Evolutionary conservation across 2,797 vertebrate species (phyloP).

Genomic region (Molossus alvarezi): DNA sequence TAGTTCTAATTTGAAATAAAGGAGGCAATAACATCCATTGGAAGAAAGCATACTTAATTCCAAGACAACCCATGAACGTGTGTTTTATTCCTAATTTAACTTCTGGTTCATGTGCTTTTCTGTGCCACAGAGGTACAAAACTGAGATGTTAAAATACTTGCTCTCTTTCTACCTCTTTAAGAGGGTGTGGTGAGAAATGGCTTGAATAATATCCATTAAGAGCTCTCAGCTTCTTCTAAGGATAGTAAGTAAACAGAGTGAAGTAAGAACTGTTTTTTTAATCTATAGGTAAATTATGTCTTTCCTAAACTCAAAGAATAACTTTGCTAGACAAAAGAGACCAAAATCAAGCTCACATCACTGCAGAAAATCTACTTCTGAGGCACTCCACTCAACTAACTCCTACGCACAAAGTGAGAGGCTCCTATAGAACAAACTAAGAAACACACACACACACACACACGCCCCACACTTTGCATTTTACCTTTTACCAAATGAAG

Average conservation of each 20-base stretch:
- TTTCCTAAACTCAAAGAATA: constrained; percentile 60
- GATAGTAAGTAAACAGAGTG: constrained; percentile 59
- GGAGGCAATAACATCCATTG: background rate
- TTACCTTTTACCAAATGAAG: background rate
- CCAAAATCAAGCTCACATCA: constrained; percentile 18
- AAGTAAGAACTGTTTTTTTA: constrained; percentile 33
- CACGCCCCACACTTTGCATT: background rate
- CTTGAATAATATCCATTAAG: constrained; percentile 67
- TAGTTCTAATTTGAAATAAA: constrained; percentile 55
- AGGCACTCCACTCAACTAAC: background rate
- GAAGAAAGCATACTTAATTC: background rate
- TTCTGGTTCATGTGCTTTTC: constrained; percentile 52
- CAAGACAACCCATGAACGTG: background rate
- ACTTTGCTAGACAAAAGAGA: constrained; percentile 58
- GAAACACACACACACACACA: background rate
- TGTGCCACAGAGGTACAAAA: background rate
- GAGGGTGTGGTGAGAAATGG: constrained; percentile 64
- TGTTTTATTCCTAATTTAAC: background rate
- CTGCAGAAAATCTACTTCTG: background rate
- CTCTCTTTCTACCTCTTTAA: constrained; percentile 56
- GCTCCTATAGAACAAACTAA: background rate
- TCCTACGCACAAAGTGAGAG: background rate
- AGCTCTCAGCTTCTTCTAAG: constrained; percentile 64
- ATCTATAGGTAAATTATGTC: constrained; percentile 52
- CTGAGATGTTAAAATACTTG: constrained; percentile 1